phyloP scores from a whole-genome alignment of 2,888 invertebrate genomes.

The Fissipunctia ypsillon region DNA sequence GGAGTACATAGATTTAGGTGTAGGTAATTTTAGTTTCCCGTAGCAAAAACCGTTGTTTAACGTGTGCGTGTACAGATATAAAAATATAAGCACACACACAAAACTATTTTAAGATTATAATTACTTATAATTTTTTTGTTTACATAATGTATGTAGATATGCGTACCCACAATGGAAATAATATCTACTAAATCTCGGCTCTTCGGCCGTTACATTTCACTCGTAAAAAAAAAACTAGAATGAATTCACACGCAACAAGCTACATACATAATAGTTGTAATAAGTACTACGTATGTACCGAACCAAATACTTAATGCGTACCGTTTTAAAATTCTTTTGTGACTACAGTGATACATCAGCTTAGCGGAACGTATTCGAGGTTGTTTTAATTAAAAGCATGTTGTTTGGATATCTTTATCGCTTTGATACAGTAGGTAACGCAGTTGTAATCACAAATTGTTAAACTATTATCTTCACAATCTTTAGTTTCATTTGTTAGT shows the following conservation, averaged over 20 bases:
- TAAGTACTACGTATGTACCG: slow-evolving; percentile 28
- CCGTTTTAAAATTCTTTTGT: slow-evolving; percentile 48
- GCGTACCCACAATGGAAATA: slow-evolving; percentile 27
- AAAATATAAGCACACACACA: not conserved
- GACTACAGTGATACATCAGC: slow-evolving; percentile 31
- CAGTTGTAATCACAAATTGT: slow-evolving; percentile 16
- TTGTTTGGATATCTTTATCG: slow-evolving; percentile 24
- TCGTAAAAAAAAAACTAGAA: slow-evolving; percentile 56
- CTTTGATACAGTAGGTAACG: slow-evolving; percentile 1
- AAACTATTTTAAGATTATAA: not conserved
- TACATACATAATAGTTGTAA: slow-evolving; percentile 54
- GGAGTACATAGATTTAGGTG: not conserved
- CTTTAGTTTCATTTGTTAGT: not conserved
- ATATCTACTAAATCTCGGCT: slow-evolving; percentile 47
- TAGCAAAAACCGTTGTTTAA: not conserved
- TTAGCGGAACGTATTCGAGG: slow-evolving; percentile 23
- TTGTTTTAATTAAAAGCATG: slow-evolving; percentile 19
- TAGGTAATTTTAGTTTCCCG: not conserved
- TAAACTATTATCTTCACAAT: slow-evolving; percentile 12
- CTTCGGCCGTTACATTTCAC: slow-evolving; percentile 56
- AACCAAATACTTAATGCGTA: slow-evolving; percentile 46
- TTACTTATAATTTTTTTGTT: slow-evolving; percentile 17
- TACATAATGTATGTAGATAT: slow-evolving; percentile 1
- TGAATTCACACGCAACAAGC: slow-evolving; percentile 64
- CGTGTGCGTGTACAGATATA: not conserved